Evolutionary conservation across 1,140 invertebrate genomes (phyloP).

Genomic region (Asobara japonica): DNA sequence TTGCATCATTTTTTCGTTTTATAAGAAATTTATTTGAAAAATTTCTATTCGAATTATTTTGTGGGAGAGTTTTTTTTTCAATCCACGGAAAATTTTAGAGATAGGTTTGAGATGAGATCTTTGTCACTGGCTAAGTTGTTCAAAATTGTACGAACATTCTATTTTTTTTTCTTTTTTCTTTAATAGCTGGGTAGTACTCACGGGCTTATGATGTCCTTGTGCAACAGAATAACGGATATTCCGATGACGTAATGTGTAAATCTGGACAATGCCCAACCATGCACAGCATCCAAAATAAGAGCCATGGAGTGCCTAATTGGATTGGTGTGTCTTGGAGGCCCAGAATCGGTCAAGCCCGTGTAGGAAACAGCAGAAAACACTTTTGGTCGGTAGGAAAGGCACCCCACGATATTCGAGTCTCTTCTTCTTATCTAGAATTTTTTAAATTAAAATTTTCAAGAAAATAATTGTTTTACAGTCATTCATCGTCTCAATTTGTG

Average conservation of each 20-base stretch:
- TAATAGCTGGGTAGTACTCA: conserved; percentile 59
- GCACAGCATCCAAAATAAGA: conserved; percentile 65
- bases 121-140: too few relatives aligned
- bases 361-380: conserved; percentile 64
- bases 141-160: neutral
- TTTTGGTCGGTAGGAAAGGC: conserved; percentile 72
- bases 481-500: too few relatives aligned
- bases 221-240: conserved; percentile 73
- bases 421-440: conserved; percentile 71
- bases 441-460: conserved; percentile 32
- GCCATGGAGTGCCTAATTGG: conserved; percentile 62
- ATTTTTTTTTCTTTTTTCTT: neutral
- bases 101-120: too few relatives aligned
- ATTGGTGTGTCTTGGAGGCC: conserved; percentile 53
- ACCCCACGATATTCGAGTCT: conserved; percentile 73
- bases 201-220: conserved; percentile 76
- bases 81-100: too few relatives aligned
- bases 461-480: too few relatives aligned
- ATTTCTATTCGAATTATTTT: too few relatives aligned
- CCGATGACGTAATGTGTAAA: conserved; percentile 69
- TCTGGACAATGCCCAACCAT: conserved; percentile 68
- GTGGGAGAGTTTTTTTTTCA: too few relatives aligned
- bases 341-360: conserved; percentile 56
- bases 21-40: too few relatives aligned
- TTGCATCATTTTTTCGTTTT: too few relatives aligned